Conservation (phyloP, 2,888 invertebrate species). For the Idaea dimidiata region DNA sequence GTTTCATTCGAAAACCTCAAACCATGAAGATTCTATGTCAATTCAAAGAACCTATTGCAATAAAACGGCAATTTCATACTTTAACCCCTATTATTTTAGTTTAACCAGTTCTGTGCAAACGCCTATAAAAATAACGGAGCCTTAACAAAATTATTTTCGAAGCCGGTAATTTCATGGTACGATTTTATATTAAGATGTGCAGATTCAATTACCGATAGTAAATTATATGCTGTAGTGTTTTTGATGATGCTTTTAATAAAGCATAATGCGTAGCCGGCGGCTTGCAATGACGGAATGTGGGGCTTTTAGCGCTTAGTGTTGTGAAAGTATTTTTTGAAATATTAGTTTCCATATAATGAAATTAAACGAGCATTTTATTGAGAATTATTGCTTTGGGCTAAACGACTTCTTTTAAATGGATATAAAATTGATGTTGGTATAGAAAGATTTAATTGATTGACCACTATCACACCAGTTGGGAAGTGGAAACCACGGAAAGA, state of each 20-base stretch:
- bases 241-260: slow-evolving; percentile 16
- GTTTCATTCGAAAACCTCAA: too few relatives aligned
- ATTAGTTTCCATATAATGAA: neutral
- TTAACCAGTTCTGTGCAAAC: too few relatives aligned
- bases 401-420: too few relatives aligned
- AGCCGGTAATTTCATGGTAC: slow-evolving; percentile 2
- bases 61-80: too few relatives aligned
- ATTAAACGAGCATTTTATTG: neutral
- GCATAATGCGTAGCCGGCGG: slow-evolving; percentile 13
- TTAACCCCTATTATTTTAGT: too few relatives aligned
- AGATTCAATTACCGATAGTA: slow-evolving; percentile 22
- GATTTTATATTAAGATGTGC: slow-evolving; percentile 9
- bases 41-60: too few relatives aligned
- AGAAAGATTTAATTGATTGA: too few relatives aligned
- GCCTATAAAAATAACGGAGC: neutral
- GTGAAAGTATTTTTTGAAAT: neutral
- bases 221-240: slow-evolving; percentile 15
- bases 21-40: too few relatives aligned
- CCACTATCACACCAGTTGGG: too few relatives aligned
- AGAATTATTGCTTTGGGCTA: neutral
- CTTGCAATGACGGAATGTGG: neutral
- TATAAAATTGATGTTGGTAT: too few relatives aligned
- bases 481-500: too few relatives aligned
- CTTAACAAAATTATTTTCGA: slow-evolving; percentile 1
- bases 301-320: neutral